These are phyloP conservation scores for Chaetops frenatus DNA, from an alignment of 2,113 vertebrate genomes.

Conservation along the genomic window DNA sequence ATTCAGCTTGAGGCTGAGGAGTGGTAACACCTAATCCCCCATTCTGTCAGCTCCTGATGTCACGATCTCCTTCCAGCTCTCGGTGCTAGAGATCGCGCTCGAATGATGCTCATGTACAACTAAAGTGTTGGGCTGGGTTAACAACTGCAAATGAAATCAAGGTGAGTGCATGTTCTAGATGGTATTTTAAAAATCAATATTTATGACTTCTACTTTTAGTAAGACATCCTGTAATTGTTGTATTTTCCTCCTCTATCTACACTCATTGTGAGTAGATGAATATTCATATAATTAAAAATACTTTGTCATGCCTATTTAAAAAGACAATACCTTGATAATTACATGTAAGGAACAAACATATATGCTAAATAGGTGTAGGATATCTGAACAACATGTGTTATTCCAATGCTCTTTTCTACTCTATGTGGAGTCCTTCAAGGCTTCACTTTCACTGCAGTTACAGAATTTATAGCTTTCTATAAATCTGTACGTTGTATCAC, in stretches of 20 bases:
- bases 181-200: slow-evolving; percentile 10
- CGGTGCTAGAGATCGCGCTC: accelerated
- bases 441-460: neutral
- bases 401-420: neutral
- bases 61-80: neutral
- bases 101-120: neutral
- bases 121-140: neutral
- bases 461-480: neutral
- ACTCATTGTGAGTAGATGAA: slow-evolving; percentile 41
- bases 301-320: neutral
- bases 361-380: neutral
- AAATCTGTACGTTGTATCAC: neutral
- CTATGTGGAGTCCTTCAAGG: neutral
- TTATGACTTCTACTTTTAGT: slow-evolving; percentile 17
- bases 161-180: neutral
- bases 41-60: neutral
- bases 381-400: neutral
- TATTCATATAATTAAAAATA: slow-evolving; percentile 41
- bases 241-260: slow-evolving; percentile 54
- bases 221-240: slow-evolving; percentile 65
- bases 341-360: neutral
- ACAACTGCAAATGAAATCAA: slow-evolving; percentile 12
- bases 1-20: neutral
- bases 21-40: neutral
- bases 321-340: neutral